Conservation (phyloP, 1,140 invertebrate genomes). For the Tachypleus tridentatus region DNA sequence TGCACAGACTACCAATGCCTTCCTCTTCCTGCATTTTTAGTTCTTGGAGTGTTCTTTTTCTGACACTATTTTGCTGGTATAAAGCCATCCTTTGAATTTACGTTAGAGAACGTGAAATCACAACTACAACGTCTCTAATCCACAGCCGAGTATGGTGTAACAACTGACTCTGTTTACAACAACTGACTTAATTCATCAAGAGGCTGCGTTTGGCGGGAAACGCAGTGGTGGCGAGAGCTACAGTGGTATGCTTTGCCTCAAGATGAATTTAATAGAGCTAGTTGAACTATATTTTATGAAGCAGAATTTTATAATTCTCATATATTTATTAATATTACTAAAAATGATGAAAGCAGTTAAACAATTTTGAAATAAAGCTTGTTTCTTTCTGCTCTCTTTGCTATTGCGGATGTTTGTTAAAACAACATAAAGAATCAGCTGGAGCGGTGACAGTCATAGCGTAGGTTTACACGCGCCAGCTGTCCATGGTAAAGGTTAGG, state of each 20-base stretch:
- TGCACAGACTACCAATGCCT: constrained; percentile 33
- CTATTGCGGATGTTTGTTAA: background rate
- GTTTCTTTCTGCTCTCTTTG: background rate
- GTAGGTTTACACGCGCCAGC: background rate
- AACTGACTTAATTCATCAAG: constrained; percentile 13
- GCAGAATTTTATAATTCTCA: background rate
- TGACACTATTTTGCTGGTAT: constrained; percentile 29
- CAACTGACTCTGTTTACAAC: background rate
- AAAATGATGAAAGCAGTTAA: background rate
- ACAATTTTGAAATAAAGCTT: background rate
- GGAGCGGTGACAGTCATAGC: background rate
- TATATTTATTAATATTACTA: background rate
- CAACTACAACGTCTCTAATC: background rate
- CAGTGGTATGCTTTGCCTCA: background rate
- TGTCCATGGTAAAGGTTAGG: background rate
- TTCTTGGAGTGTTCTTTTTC: constrained; percentile 29
- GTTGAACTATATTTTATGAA: background rate
- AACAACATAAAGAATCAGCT: no score
- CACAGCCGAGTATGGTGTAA: background rate
- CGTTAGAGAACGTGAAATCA: background rate
- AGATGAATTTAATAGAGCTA: background rate
- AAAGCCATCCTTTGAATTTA: constrained; percentile 29
- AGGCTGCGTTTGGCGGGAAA: constrained; percentile 20
- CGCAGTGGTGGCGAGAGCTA: background rate
- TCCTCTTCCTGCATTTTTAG: constrained; percentile 33